Base-by-base conservation (phyloP, 2,888 invertebrate species). In the Trimorus sp. region DNA sequence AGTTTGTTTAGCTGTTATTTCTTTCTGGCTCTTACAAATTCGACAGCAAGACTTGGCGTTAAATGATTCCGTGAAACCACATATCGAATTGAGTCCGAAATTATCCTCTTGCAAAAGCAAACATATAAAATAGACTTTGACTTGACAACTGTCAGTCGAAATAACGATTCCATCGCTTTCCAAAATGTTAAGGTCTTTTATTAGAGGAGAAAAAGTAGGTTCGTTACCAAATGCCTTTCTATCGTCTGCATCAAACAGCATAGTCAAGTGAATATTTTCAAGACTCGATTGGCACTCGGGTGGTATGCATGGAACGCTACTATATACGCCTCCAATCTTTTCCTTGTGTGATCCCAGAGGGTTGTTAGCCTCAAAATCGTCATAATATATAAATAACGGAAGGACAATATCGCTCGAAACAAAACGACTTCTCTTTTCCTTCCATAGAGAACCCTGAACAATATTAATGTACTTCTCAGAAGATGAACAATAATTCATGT, bases 91-190 rank as follows among this genome's bases (percentile, higher is more conserved):
- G 9, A 84, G 6, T 7, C 85, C 85, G 3, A 83, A 60, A 66
- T 85, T 85, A 53, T 85, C 85, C 11, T 84, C 85, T 11, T 77
- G 42, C 15, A 85, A 56, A 12, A 65, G 26, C 14, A 49, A 49
- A 14, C 40, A 11, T 15, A 66, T 11, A 54, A 66, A 66, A 66
- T 66, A 66, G 2, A 66, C 38, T 38, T 66, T 66, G 11, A 66
- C 8, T 40, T 53, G 9, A 9, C 42, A 53, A 6, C n/a, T 66
- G 14, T 7, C 14, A 11, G 53, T 66, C 16, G 53, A 1, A n/a
- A 66, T 14, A 54, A 66, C 12, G 7, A 71, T 53, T 53, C 60
- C 62, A 26, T 71, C 40, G 12, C 9, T 53, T 71, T 71, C 49
- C 11, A 53, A 53, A 26, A 26, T 1, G n/a, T 51, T 71, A 7